Evolutionary conservation across 1,140 invertebrate species (phyloP), one percentile per base, ranked within the genome.

Genomic region (Streblospio benedicti): DNA sequence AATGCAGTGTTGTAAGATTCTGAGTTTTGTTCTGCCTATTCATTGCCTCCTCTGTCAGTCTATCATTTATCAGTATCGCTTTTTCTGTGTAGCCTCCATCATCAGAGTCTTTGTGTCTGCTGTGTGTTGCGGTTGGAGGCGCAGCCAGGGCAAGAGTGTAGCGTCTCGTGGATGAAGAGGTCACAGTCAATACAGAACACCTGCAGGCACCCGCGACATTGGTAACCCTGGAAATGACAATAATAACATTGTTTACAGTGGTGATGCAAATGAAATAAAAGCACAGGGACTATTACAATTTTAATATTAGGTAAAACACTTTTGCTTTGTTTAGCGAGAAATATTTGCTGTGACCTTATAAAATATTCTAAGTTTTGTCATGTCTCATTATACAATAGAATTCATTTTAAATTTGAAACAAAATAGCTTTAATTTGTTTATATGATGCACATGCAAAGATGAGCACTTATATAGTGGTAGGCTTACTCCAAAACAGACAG

Each of bases 141-240:
- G 83, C 95, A 98, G 27, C 91, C 93, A 20, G 93, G 93, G 80
- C 94, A 98, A 9, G 88, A 88, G 75, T 97, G 93, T 31, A 97
- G 76, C 2, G 89, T 88, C 65, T 93, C 90, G 66, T 96, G 91
- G 53, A 97, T 86, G 73, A 95, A 93, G 57, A 92, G 83, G 80
- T 97, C 94, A 81, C 94, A 98, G 72, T 97, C 92, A 60, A 92
- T 80, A 74, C 95, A 98, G 77, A 90, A 97, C 33, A 83, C 77
- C 67, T 87, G 83, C 0, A 77, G 71, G 76, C 95, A 98, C 43
- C 83, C 84, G 35, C 80, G 80, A 78, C 94, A 98, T 45, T 83
- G 78, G 56, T 73, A 76, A 4, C 65, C 65, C 76, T 77, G 65
- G 27, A 66, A 66, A 33, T 27, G 20, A 32, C 18, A n/a, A n/a